These are phyloP conservation scores for Steatornis caripensis DNA, from an alignment of 2,113 vertebrate genomes.

Conservation along the genomic window DNA sequence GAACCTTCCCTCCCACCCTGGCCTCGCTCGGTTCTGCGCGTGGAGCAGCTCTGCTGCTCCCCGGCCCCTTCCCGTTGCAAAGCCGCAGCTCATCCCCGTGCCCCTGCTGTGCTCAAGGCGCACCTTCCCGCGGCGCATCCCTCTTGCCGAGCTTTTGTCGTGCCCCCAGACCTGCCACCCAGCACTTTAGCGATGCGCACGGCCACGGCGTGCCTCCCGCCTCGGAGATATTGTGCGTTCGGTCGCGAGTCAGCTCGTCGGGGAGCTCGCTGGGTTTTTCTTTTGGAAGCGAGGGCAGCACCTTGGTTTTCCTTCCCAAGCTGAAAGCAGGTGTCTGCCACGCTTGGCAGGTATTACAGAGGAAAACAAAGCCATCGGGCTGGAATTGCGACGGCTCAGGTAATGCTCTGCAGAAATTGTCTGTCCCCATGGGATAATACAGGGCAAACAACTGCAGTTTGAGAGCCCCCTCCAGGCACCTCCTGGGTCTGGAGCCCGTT, in stretches of 20 bases:
- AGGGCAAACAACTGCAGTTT: no score
- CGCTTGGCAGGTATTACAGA: accelerated
- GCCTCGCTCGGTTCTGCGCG: accelerated
- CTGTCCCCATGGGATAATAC: accelerated
- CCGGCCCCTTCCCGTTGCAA: accelerated
- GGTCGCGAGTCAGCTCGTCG: not conserved
- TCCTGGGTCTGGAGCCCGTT: accelerated
- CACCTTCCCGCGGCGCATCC: not conserved
- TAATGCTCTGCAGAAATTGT: not conserved
- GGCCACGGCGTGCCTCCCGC: accelerated
- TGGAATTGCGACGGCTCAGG: not conserved
- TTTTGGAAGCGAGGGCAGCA: not conserved
- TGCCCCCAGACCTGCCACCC: not conserved
- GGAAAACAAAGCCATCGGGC: accelerated
- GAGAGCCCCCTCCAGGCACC: not conserved
- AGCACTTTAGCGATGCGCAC: accelerated
- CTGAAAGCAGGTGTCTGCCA: not conserved
- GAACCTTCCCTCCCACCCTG: not conserved
- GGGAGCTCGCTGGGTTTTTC: not conserved
- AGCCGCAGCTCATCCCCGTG: not conserved
- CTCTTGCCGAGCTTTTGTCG: not conserved
- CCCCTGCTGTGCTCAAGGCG: not conserved
- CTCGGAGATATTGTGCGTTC: accelerated
- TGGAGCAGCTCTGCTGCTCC: not conserved
- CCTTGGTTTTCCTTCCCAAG: not conserved